A percentile compares a stretch with the other conserved stretches of the same genome.
Conservation (phyloP, 2,113 vertebrate species). For the Amazona vittata region DNA sequence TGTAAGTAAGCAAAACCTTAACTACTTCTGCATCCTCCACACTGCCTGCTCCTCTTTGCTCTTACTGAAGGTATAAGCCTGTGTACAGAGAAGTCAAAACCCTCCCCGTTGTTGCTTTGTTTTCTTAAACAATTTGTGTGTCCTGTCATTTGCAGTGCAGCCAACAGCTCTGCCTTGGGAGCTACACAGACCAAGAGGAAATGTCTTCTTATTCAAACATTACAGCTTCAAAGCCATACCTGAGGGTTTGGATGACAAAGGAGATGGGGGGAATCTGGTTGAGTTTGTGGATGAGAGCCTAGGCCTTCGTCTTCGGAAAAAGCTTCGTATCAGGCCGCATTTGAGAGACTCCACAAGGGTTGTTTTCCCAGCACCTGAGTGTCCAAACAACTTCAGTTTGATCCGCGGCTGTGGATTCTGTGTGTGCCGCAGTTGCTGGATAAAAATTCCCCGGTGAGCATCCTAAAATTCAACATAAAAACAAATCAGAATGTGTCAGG, state of each 20-base stretch:
- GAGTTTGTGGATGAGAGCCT: constrained; percentile 84
- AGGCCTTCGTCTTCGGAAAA: constrained; percentile 90
- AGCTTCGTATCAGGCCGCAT: constrained; percentile 92
- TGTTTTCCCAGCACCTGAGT: constrained; percentile 89
- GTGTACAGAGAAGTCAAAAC: neutral
- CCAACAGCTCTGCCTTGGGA: neutral
- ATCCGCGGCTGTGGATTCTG: constrained; percentile 87
- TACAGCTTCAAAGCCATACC: constrained; percentile 70
- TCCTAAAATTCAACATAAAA: constrained; percentile 76
- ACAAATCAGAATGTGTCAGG: neutral
- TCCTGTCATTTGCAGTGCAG: neutral
- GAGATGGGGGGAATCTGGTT: constrained; percentile 88
- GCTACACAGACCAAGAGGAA: neutral
- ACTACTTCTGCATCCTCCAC: neutral
- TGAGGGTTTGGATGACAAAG: constrained; percentile 87
- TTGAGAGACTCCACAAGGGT: constrained; percentile 94
- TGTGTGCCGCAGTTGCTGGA: constrained; percentile 90
- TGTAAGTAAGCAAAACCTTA: neutral
- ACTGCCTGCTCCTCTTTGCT: fast-evolving
- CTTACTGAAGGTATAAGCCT: neutral
- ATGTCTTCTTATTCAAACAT: neutral
- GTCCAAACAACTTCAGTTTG: constrained; percentile 94
- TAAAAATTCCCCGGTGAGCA: constrained; percentile 85
- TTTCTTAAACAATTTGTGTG: neutral
- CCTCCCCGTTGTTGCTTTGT: neutral